These are phyloP conservation scores for Bolinopsis microptera DNA, from an alignment of 37 sponge, comb jelly and placozoan species.

Conservation along the genomic window DNA sequence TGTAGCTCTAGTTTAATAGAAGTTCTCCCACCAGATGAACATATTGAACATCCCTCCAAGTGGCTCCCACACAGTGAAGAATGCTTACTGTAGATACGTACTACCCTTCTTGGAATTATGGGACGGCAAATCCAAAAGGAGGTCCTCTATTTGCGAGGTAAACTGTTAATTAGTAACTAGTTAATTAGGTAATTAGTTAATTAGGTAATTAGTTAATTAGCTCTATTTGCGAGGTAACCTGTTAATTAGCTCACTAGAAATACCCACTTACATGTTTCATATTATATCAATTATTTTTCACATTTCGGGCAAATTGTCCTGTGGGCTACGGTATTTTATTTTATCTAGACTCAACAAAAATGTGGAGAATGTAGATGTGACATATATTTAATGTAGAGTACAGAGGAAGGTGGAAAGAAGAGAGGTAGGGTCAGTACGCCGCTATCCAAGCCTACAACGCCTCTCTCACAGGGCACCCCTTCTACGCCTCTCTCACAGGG, in stretches of 20 bases:
- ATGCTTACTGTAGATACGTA: constrained; percentile 6
- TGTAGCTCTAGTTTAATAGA: neutral
- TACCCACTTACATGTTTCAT: too few relatives aligned
- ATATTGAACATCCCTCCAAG: neutral
- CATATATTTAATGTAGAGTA: too few relatives aligned
- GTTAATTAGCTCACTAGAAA: too few relatives aligned
- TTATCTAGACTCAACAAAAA: too few relatives aligned
- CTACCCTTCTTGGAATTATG: neutral
- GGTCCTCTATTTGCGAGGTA: neutral
- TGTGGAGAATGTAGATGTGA: too few relatives aligned
- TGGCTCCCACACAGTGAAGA: neutral
- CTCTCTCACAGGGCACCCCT: neutral
- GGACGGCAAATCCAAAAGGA: neutral
- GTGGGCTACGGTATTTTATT: too few relatives aligned
- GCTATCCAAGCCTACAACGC: neutral
- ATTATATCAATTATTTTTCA: too few relatives aligned
- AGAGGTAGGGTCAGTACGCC: neutral
- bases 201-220: too few relatives aligned
- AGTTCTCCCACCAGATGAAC: neutral
- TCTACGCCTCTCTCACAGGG: neutral
- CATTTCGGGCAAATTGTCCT: too few relatives aligned
- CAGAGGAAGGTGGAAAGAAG: neutral
- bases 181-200: too few relatives aligned
- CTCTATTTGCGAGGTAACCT: too few relatives aligned
- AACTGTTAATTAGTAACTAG: too few relatives aligned